phyloP scores from a whole-genome alignment of 2,797 vertebrate genomes.

The Loriculus beryllinus region DNA sequence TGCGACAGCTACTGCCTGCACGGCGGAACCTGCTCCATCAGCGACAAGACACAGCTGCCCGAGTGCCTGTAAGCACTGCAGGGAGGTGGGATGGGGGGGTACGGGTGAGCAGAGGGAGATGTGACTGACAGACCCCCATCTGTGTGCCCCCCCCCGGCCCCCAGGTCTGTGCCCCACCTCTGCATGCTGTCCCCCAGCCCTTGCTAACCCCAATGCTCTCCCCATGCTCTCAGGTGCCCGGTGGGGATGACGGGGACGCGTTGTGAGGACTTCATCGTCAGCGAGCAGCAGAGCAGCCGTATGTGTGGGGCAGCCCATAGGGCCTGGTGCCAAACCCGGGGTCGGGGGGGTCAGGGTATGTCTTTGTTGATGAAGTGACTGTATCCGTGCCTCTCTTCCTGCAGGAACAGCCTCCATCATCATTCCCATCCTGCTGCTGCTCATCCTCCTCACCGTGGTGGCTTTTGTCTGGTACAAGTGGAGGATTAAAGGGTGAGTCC shows the following conservation, averaged over 20 bases:
- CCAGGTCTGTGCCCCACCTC: neutral
- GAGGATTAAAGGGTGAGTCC: conserved; percentile 88
- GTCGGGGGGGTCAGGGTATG: accelerated
- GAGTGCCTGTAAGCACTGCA: conserved; percentile 86
- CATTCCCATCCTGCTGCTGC: conserved; percentile 84
- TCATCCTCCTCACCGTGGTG: conserved; percentile 82
- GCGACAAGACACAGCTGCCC: conserved; percentile 81
- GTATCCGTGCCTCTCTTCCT: neutral
- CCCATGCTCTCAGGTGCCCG: conserved; percentile 77
- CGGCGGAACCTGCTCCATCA: conserved; percentile 87
- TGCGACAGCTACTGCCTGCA: conserved; percentile 89
- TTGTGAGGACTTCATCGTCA: conserved; percentile 77
- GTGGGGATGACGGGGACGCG: conserved; percentile 80
- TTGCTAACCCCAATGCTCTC: neutral
- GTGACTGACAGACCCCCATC: neutral
- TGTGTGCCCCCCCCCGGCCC: neutral
- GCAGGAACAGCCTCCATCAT: conserved; percentile 88
- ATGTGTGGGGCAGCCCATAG: conserved; percentile 48
- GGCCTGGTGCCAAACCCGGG: accelerated
- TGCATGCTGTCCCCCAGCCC: neutral
- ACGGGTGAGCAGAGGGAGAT: accelerated
- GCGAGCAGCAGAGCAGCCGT: conserved; percentile 78
- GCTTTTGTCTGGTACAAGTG: conserved; percentile 88
- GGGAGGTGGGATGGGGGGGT: accelerated
- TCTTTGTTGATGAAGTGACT: neutral